These are phyloP conservation scores for Antheraea yamamai DNA, from an alignment of 2,888 invertebrate species.

Conservation along the genomic window DNA sequence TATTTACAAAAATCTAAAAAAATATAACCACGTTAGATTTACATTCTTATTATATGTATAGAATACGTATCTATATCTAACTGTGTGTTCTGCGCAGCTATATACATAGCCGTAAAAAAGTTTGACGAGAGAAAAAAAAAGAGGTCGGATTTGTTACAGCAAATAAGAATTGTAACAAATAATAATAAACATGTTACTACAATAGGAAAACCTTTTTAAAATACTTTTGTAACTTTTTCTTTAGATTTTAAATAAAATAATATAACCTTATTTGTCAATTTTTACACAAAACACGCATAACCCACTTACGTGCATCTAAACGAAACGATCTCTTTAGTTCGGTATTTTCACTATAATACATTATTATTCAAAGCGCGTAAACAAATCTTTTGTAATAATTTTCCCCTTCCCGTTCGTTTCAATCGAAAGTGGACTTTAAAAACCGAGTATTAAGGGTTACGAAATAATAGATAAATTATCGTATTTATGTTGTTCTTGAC, in stretches of 20 bases:
- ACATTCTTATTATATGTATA: no score
- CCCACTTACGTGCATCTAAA: conserved; percentile 63
- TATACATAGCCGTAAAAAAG: no score
- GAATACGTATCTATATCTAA: no score
- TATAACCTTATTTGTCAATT: conserved; percentile 25
- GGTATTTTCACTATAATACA: conserved; percentile 25
- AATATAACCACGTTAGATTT: no score
- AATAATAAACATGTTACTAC: no score
- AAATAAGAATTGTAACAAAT: no score
- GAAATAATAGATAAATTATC: conserved; percentile 13
- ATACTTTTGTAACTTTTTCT: background rate
- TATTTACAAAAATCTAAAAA: no score
- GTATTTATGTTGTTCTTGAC: conserved; percentile 57
- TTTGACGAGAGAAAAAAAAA: no score
- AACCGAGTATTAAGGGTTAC: background rate
- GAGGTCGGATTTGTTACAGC: no score
- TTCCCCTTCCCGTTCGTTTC: conserved; percentile 15
- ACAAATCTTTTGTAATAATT: conserved; percentile 32
- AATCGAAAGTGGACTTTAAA: conserved; percentile 40
- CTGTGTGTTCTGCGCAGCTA: no score
- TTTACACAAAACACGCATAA: conserved; percentile 54
- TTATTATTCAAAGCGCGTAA: conserved; percentile 57
- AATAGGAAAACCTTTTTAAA: no score
- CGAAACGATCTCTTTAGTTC: conserved; percentile 44
- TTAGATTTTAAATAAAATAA: background rate